Conservation (phyloP, 2,113 vertebrate genomes). For the Holacanthus passer region DNA sequence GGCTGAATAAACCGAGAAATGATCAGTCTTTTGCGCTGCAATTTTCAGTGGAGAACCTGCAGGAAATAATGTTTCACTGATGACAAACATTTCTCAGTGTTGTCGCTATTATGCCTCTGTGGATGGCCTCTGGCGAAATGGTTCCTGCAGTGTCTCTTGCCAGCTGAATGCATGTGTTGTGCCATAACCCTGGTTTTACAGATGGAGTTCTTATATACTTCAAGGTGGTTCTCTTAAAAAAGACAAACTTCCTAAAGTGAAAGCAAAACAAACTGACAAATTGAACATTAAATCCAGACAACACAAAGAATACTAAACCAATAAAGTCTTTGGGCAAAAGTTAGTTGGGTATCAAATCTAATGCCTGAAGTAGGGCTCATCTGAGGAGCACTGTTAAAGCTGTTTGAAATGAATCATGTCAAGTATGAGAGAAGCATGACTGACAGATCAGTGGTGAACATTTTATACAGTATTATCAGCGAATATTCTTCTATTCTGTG, state of each 20-base stretch:
- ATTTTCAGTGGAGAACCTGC: not conserved
- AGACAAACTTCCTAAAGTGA: not conserved
- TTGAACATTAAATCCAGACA: constrained; percentile 24
- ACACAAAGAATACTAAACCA: constrained; percentile 31
- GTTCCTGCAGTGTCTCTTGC: constrained; percentile 11
- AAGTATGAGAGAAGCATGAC: not conserved
- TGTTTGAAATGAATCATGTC: constrained; percentile 15
- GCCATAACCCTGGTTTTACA: constrained; percentile 33
- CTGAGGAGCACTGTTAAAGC: not conserved
- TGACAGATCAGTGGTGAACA: not conserved
- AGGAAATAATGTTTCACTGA: constrained; percentile 18
- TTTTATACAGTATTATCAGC: not conserved
- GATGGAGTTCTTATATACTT: not conserved
- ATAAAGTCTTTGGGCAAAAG: not conserved
- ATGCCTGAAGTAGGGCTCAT: not conserved
- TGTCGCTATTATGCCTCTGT: not conserved
- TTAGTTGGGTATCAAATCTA: not conserved
- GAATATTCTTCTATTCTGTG: not conserved
- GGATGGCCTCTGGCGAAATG: not conserved
- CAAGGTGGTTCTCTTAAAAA: constrained; percentile 1
- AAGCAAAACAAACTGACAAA: not conserved
- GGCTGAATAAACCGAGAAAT: not conserved
- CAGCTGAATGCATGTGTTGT: constrained; percentile 30
- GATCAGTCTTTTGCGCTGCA: not conserved
- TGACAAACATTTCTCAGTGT: constrained; percentile 2